Evolutionary conservation across 2,113 vertebrate species (phyloP), one percentile per base, ranked within the genome.

Genomic region (Stegastes partitus): DNA sequence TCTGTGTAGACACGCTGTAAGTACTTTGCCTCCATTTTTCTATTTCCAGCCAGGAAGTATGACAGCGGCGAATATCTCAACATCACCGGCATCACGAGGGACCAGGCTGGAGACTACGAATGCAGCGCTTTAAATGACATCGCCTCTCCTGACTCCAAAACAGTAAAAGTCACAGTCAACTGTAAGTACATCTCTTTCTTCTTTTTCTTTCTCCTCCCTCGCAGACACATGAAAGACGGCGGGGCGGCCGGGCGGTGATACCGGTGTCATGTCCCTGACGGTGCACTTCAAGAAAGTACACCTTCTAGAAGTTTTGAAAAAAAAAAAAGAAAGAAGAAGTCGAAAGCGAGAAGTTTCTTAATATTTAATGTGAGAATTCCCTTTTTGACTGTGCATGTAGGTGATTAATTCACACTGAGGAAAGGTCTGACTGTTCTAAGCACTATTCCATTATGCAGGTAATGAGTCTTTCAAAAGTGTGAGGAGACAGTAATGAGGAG

Each of bases 31-130:
- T 68, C 0, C 72, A 57, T 84, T 80, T 82, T 78, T 84, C 1
- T 95, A 83, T 85, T 81, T 82, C 0, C 91, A 99, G 98, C 97
- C 77, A 98, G 95, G 89, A 97, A 96, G 74, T 96, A 97, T 83
- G 97, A 97, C 91, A 99, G 93, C 0, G 97, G 97, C 4, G 97
- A 99, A 87, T 97, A 97, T 94, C 95, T 99, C 89, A 97, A 99
- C 94, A 99, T 99, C 94, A 97, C 96, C 0, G 94, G 94, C 11
- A 99, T 99, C 74, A 98, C 96, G 10, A 95, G 97, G 59, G 97
- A 99, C 94, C 97, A 99, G 88, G 96, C 97, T 19, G 98, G 98
- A 50, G 96, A 98, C 56, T 99, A 99, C 0, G 97, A 99, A 79
- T 99, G 98, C 93, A 96, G 96, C 0, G 98, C 98, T 0, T 94